Conservation (phyloP, 2,797 vertebrate genomes). For the Falco peregrinus region DNA sequence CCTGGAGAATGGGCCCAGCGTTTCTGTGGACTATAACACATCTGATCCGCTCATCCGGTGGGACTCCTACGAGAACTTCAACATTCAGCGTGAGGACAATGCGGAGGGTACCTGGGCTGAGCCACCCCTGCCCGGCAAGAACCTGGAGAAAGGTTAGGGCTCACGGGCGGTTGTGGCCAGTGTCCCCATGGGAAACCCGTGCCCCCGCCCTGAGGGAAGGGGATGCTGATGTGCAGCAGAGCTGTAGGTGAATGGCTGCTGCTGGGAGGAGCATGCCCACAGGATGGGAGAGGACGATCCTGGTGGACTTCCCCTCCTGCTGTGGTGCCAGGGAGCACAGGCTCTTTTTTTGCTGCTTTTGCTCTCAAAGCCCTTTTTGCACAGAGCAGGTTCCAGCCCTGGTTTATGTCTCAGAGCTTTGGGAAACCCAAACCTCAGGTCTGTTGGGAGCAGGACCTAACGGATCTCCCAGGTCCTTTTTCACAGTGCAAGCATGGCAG, state of each 20-base stretch:
- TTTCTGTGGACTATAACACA: slow-evolving; percentile 97
- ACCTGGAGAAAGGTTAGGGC: slow-evolving; percentile 49
- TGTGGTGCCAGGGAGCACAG: background rate
- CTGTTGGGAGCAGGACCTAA: background rate
- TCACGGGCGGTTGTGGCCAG: background rate
- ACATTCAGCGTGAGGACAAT: slow-evolving; percentile 80
- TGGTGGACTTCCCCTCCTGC: fast-evolving
- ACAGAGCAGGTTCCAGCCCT: background rate
- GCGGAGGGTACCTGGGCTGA: slow-evolving; percentile 77
- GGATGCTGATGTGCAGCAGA: background rate
- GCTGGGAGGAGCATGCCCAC: fast-evolving
- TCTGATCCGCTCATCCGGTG: slow-evolving; percentile 95
- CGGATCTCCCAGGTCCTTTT: background rate
- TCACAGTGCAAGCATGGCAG: fast-evolving
- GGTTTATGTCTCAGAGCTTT: background rate
- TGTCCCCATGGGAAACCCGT: background rate
- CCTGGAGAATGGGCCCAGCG: slow-evolving; percentile 92
- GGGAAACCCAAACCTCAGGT: background rate
- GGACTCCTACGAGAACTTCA: slow-evolving; percentile 92
- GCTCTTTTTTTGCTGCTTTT: background rate
- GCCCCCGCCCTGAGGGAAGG: background rate
- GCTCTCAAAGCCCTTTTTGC: background rate
- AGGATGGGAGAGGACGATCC: background rate
- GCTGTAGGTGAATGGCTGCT: background rate
- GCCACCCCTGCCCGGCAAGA: background rate